Evolutionary conservation across 2,888 invertebrate species (phyloP).

Genomic region (Koerneria pararmatus): DNA sequence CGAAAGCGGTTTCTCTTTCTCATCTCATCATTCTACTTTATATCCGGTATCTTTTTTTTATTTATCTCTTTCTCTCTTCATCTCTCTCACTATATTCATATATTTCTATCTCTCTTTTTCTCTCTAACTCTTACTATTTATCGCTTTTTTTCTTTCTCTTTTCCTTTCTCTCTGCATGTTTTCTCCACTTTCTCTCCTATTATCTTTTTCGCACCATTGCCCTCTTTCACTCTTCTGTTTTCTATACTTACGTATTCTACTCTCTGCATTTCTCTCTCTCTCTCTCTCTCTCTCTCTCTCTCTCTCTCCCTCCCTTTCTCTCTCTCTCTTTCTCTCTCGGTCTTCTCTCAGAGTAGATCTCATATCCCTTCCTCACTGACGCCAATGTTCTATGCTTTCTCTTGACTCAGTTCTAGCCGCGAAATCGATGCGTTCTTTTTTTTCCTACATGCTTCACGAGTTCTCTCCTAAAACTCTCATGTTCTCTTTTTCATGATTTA

Average conservation of each 20-base stretch:
- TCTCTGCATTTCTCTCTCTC: not conserved
- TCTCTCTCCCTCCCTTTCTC: not conserved
- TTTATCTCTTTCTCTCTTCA: no score
- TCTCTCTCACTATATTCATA: no score
- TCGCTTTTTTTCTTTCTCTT: no score
- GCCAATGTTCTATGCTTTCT: no score
- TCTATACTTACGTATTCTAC: not conserved
- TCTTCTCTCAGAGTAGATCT: not conserved
- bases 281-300: not conserved
- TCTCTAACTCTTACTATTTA: no score
- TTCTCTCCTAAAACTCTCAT: not conserved
- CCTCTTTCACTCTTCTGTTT: not conserved
- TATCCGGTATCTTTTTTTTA: no score
- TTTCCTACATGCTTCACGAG: not conserved
- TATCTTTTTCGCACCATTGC: not conserved
- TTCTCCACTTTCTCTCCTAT: constrained; percentile 7
- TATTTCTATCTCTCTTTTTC: no score
- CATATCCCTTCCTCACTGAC: no score
- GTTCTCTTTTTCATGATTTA: not conserved
- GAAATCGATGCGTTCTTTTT: not conserved
- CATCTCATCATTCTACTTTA: no score
- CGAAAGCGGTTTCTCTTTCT: no score
- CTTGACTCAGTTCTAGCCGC: not conserved
- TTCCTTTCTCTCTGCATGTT: constrained; percentile 10
- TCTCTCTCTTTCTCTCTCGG: not conserved